phyloP scores from a whole-genome alignment of 2,797 vertebrate genomes.

The Centropyge bicolor region DNA sequence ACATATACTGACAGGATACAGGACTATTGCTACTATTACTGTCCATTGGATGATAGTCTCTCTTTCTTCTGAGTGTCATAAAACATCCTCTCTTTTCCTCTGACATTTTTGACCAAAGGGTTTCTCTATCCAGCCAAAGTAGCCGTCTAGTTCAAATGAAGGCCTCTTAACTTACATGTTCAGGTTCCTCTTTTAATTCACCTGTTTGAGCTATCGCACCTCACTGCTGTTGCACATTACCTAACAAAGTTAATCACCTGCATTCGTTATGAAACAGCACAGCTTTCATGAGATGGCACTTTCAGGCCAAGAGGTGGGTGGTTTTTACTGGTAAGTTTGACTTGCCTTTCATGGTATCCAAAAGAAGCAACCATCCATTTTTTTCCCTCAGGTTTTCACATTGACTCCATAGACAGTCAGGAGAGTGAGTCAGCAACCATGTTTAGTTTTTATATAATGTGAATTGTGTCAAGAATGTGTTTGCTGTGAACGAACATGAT shows the following conservation, averaged over 20 bases:
- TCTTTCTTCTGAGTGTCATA: neutral
- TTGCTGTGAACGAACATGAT: neutral
- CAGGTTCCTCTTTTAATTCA: neutral
- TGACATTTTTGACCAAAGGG: neutral
- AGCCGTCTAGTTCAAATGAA: neutral
- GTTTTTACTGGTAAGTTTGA: neutral
- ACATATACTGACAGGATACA: neutral
- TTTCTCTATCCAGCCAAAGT: neutral
- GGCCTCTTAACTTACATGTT: constrained; percentile 5
- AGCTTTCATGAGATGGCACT: constrained; percentile 7
- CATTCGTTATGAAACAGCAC: constrained; percentile 47
- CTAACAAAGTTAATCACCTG: constrained; percentile 53
- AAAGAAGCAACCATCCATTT: neutral
- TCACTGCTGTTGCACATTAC: constrained; percentile 22
- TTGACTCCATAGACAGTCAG: neutral
- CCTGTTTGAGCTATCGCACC: neutral
- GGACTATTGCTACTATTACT: neutral
- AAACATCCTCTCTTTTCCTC: neutral
- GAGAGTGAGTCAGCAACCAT: neutral
- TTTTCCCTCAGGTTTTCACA: neutral
- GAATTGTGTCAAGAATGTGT: neutral
- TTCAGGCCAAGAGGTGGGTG: constrained; percentile 1
- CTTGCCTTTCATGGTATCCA: neutral
- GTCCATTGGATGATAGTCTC: no score
- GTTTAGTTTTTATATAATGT: neutral